Evolutionary conservation across 1,140 invertebrate genomes (phyloP).

Genomic region (Atta colombica): DNA sequence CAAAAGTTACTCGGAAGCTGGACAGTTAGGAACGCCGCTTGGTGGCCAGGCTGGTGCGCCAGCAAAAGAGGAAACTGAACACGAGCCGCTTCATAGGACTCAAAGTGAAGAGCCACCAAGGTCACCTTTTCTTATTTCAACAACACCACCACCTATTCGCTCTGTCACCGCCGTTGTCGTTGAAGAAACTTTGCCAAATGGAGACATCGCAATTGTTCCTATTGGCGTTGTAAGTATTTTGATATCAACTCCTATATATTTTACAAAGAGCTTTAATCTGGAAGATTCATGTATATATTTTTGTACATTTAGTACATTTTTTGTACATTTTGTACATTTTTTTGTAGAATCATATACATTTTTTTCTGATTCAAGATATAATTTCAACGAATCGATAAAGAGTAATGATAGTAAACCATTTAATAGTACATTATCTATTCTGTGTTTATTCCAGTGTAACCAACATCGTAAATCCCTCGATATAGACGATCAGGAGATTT

Average conservation of each 20-base stretch:
- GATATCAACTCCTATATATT: background rate
- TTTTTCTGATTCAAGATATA: background rate
- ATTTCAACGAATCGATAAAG: background rate
- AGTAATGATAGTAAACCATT: background rate
- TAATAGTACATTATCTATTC: background rate
- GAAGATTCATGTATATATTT: background rate
- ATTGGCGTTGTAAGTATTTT: slow-evolving; percentile 33
- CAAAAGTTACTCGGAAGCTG: slow-evolving; percentile 94
- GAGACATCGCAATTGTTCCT: slow-evolving; percentile 66
- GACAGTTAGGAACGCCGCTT: slow-evolving; percentile 86
- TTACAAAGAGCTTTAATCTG: background rate
- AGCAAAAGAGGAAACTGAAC: slow-evolving; percentile 86
- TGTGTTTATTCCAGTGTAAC: slow-evolving; percentile 40
- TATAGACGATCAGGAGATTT: slow-evolving; percentile 92
- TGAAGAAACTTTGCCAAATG: slow-evolving; percentile 75
- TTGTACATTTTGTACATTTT: no score
- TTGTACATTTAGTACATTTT: no score
- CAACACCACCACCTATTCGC: slow-evolving; percentile 41
- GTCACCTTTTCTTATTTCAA: slow-evolving; percentile 89
- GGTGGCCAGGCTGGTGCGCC: slow-evolving; percentile 69
- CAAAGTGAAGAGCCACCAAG: slow-evolving; percentile 93
- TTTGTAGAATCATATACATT: background rate
- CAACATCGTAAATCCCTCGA: slow-evolving; percentile 80
- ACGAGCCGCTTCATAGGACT: slow-evolving; percentile 92
- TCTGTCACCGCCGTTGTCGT: slow-evolving; percentile 38